A percentile compares a stretch with the other conserved stretches of the same genome.
Conservation (phyloP, 2,113 vertebrate species). For the Brachirus orientalis region DNA sequence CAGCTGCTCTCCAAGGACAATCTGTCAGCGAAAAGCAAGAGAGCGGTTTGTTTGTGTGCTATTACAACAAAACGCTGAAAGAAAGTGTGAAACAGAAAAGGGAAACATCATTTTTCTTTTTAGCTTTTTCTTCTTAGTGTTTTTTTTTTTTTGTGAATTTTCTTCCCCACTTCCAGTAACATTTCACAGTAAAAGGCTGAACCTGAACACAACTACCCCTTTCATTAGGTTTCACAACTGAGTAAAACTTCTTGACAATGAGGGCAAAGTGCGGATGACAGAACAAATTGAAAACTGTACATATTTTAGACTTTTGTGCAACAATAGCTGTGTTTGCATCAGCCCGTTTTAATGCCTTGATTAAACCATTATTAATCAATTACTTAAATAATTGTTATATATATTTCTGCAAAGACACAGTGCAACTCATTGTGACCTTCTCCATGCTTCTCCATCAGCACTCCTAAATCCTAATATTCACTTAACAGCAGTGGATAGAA, state of each 20-base stretch:
- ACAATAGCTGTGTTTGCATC: neutral
- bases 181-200: neutral
- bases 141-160: neutral
- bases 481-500: too few relatives aligned
- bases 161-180: neutral
- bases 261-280: neutral
- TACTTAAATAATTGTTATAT: too few relatives aligned
- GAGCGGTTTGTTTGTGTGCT: slow-evolving; percentile 9
- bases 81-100: slow-evolving; percentile 3
- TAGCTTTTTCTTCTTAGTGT: slow-evolving; percentile 11
- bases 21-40: slow-evolving; percentile 8
- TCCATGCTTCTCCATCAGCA: too few relatives aligned
- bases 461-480: too few relatives aligned
- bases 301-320: neutral
- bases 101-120: slow-evolving; percentile 10
- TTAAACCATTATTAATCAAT: too few relatives aligned
- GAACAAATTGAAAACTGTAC: too few relatives aligned
- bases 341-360: too few relatives aligned
- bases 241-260: neutral
- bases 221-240: neutral
- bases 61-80: slow-evolving; percentile 11
- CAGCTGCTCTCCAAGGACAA: slow-evolving; percentile 31
- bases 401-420: too few relatives aligned
- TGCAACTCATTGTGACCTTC: too few relatives aligned
- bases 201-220: neutral